A percentile compares a stretch with the other conserved stretches of the same genome.
Evolutionary conservation across 2,797 vertebrate genomes (phyloP).

Genomic region (Neosalanx taihuensis): DNA sequence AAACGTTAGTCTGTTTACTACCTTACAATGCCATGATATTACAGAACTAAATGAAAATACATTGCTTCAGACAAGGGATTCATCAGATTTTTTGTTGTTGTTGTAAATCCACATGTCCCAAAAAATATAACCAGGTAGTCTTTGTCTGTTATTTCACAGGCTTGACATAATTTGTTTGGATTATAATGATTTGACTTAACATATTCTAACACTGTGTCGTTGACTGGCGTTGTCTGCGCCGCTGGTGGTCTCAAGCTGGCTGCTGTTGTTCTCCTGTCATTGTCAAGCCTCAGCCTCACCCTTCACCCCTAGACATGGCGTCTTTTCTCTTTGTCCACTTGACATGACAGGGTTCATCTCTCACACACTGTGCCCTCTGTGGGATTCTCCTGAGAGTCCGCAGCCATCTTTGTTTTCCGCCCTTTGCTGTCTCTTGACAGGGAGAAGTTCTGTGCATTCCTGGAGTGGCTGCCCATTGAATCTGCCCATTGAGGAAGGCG

Average conservation of each 20-base stretch:
- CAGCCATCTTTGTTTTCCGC: slow-evolving; percentile 55
- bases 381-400: slow-evolving; percentile 36
- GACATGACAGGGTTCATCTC: slow-evolving; percentile 39
- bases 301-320: slow-evolving; percentile 45
- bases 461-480: slow-evolving; percentile 52
- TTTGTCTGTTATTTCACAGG: slow-evolving; percentile 39
- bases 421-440: slow-evolving; percentile 44
- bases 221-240: slow-evolving; percentile 41
- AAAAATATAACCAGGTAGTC: neutral
- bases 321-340: slow-evolving; percentile 44
- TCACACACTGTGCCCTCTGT: slow-evolving; percentile 35
- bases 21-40: neutral
- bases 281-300: slow-evolving; percentile 50
- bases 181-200: slow-evolving; percentile 50
- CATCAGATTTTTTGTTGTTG: neutral
- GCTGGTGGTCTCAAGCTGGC: slow-evolving; percentile 55
- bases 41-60: neutral
- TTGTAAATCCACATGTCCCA: neutral
- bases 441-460: slow-evolving; percentile 60
- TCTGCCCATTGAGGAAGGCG: slow-evolving; percentile 49
- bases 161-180: slow-evolving; percentile 57
- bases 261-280: slow-evolving; percentile 36
- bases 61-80: neutral
- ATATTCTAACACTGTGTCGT: slow-evolving; percentile 40
- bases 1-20: neutral